Evolutionary conservation across 2,113 vertebrate genomes (phyloP), one percentile per base, ranked within the genome.

Genomic region (Tichodroma muraria): DNA sequence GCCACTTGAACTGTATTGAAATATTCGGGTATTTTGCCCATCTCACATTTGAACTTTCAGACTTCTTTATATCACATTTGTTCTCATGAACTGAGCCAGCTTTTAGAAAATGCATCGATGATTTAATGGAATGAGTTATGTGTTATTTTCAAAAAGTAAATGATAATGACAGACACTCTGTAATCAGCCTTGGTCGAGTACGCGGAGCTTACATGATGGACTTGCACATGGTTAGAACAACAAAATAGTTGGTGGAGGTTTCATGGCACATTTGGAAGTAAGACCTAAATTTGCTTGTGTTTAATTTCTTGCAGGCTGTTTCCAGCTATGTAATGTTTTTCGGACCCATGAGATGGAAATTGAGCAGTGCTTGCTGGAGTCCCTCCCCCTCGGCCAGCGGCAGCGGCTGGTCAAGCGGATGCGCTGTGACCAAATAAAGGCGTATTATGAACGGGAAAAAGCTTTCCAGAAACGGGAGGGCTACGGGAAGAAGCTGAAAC

Each of bases 301-400:
- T 80, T 40, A 49, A 40, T 81, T 85, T 65, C 78, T 88, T 93
- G 8, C 86, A 99, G 99, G 99, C 98, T 99, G 99, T 98, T 99
- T 99, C 97, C 99, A 99, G 98, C 98, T 99, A 98, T 99, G 99
- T 98, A 99, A 99, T 93, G 98, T 98, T 93, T 99, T 99, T 90
- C 98, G 99, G 93, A 97, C 98, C 60, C 99, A 99, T 97, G 99
- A 99, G 97, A 99, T 99, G 99, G 99, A 99, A 98, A 99, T 99
- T 97, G 99, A 99, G 98, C 99, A 99, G 98, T 99, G 99, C 95
- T 97, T 99, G 97, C 98, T 99, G 98, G 99, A 99, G 98, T 99
- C 99, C 80, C 98, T 99, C 60, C 99, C 99, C 68, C 97, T 99
- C 0, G 98, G 99, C 89, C 99, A 99, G 96, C 97, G 99, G 65